Base-by-base conservation (phyloP, 2,888 invertebrate genomes). In the Macrophya alboannulata region DNA sequence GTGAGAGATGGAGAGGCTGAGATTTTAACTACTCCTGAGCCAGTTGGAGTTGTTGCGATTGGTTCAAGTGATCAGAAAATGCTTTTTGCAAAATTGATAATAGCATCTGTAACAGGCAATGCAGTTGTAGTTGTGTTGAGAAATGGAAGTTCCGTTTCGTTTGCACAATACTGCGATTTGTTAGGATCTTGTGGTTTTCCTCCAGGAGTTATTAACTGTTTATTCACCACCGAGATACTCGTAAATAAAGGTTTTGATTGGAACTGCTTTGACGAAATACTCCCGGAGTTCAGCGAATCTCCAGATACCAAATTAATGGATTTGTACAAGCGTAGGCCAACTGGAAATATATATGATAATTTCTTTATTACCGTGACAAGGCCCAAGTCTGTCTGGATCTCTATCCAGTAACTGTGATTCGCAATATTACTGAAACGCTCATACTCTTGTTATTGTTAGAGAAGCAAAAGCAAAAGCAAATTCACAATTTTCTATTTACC, bases 51-150 rank as follows among this genome's bases (percentile, higher is more conserved):
- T 1, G 65, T 88, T 17, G 83, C 77, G 4, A 86, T 89, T 43
- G 82, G 51, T 4, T 77, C 87, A 59, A 84, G 82, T 10, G 76
- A 71, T 15, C 74, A 17, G 10, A 59, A 84, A 6, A 86, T 86
- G n/a, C 51, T 89, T 21, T 87, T 89, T 59, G 84, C 79, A 21
- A 79, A 87, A 25, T 51, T 89, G 65, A 85, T 85, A 25, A 85
- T 81, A 83, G 88, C 88, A 15, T 82, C 85, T 62, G 86, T 88
- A 4, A 86, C 88, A 17, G 89, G 89, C 21, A 89, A 89, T 86
- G 59, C 86, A 12, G 86, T 88, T 12, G 87, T 88, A 37, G 84
- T 88, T 37, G 17, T 48, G 4, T 62, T 43, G 10, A n/a, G 31
- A 21, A 31, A 17, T 31, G 9, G 12, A 6, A 17, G 4, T 31